Percentiles rank a stretch among this genome's conserved stretches.
phyloP scores from a whole-genome alignment of 2,888 invertebrate species.

The Lasioglossum pauxillum region DNA sequence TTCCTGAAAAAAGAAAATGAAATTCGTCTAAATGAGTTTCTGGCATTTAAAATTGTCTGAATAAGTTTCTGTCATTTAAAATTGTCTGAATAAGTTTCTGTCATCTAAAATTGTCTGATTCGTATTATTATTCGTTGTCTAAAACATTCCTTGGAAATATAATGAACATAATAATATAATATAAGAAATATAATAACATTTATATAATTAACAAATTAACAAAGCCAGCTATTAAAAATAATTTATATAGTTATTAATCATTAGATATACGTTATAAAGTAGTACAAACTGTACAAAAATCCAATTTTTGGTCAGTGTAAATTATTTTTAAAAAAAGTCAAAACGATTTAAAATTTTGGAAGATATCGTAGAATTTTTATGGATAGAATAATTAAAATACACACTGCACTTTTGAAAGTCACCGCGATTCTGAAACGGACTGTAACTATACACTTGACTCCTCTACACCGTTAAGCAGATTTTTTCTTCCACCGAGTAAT shows the following conservation, averaged over 20 bases:
- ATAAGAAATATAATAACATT: too few relatives aligned
- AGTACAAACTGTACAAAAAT: background rate
- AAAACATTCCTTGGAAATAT: too few relatives aligned
- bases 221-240: background rate
- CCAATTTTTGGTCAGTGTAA: background rate
- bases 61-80: background rate
- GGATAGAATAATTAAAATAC: background rate
- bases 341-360: background rate
- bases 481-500: slow-evolving; percentile 21
- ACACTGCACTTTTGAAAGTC: background rate
- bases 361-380: background rate
- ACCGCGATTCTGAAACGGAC: background rate
- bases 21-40: background rate
- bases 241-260: background rate
- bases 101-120: background rate
- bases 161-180: too few relatives aligned
- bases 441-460: background rate
- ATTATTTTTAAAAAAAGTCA: background rate
- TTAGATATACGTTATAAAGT: background rate
- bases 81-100: background rate
- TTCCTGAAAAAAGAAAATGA: background rate
- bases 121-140: background rate
- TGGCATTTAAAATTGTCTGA: background rate
- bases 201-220: background rate
- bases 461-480: slow-evolving; percentile 23